Evolutionary conservation across 2,113 vertebrate species (phyloP), one percentile per base, ranked within the genome.

Genomic region (Halcyon malimbica): DNA sequence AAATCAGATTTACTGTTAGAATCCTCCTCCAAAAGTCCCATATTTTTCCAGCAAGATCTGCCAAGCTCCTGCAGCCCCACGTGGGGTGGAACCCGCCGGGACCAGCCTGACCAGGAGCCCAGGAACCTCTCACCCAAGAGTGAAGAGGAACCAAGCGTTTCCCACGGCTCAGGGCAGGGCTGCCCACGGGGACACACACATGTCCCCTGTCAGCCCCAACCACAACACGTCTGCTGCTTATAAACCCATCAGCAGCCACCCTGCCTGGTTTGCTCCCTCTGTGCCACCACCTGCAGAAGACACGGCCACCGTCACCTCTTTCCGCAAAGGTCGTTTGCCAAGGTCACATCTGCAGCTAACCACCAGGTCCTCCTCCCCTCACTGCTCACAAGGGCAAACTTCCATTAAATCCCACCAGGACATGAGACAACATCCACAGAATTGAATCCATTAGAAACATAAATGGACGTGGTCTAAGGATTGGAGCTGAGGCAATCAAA

Each of bases 171-270:
- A 3, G 53, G 7, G 44, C 60, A 65, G 33, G 0, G 53, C 28
- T 54, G 33, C 41, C n/a, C 9, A 4, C 39, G 0, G 71, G 12
- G 9, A 48, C 44, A 48, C 10, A 48, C 10, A 57, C 3, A 5
- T 0, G 0, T 28, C 37, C 24, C 51, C 62, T 16, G 26, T 5
- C 4, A 13, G 37, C 29, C 16, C 16, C 37, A 41, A 33, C 21
- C 63, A 65, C 0, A 0, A 19, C 6, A 8, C 1, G 0, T 33
- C 51, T 78, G 78, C 60, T 1, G 0, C 46, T 54, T 25, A 57
- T 4, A 48, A 68, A 28, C 13, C 19, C 26, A 28, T 13, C 1
- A 68, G 53, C 51, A 21, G 26, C 16, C 50, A 37, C 50, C 50
- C 59, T 68, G 59, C 25, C 44, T 23, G 59, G 51, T 44, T 63